Evolutionary conservation across 2,113 vertebrate species (phyloP).

Genomic region (Alethe castanea): DNA sequence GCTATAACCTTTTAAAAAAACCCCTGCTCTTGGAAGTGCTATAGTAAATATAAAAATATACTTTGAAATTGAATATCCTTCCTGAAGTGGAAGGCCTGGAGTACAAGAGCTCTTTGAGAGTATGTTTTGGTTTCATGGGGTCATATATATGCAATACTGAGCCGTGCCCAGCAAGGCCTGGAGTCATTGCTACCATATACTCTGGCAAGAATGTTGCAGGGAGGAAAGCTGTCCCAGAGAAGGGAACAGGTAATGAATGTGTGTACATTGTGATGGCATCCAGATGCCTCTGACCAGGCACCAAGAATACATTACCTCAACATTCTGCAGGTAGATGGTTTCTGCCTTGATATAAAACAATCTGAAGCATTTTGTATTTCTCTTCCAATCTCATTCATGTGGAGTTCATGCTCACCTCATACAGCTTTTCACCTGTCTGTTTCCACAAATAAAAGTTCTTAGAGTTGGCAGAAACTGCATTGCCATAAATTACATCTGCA

Average conservation of each 20-base stretch:
- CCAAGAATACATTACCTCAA: background rate
- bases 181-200: background rate
- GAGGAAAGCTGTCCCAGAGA: background rate
- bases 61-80: slow-evolving; percentile 63
- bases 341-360: background rate
- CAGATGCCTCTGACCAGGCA: background rate
- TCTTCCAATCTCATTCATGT: background rate
- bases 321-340: background rate
- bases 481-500: background rate
- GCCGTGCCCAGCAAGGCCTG: background rate
- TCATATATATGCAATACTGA: background rate
- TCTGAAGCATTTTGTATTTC: background rate
- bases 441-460: background rate
- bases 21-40: background rate
- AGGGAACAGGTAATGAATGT: background rate
- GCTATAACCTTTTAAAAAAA: slow-evolving; percentile 35
- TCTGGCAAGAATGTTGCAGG: background rate
- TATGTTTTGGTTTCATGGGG: slow-evolving; percentile 44
- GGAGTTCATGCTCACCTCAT: background rate
- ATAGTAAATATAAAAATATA: slow-evolving; percentile 57
- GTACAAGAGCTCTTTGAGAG: slow-evolving; percentile 56
- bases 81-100: slow-evolving; percentile 46
- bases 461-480: background rate
- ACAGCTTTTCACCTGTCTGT: background rate
- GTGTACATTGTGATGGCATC: background rate